phyloP scores from a whole-genome alignment of 2,888 invertebrate species.

The Drosophila kokeensis region DNA sequence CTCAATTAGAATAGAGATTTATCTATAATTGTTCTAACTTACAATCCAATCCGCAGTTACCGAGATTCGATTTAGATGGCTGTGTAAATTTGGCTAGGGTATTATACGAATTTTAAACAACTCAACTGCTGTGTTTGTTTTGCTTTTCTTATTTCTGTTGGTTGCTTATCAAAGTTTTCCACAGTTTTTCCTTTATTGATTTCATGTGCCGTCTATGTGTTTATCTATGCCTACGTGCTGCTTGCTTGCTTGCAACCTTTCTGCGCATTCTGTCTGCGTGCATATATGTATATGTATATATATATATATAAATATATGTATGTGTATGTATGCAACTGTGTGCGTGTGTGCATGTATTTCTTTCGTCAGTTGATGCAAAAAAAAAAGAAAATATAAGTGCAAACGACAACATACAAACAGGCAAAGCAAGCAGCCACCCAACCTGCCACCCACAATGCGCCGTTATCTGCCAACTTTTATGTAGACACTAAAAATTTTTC shows the following conservation, averaged over 20 bases:
- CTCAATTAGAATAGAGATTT: not conserved
- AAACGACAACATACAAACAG: slow-evolving; percentile 63
- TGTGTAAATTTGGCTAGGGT: not conserved
- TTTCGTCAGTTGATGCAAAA: slow-evolving; percentile 50
- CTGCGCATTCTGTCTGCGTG: slow-evolving; percentile 33
- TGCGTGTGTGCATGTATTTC: slow-evolving; percentile 24
- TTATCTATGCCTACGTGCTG: slow-evolving; percentile 69
- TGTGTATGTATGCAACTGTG: not conserved
- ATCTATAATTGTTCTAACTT: not conserved
- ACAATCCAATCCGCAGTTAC: not conserved
- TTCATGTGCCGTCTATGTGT: slow-evolving; percentile 48
- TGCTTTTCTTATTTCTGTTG: not conserved
- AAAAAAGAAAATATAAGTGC: slow-evolving; percentile 50
- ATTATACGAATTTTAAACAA: slow-evolving; percentile 14
- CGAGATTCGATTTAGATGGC: not conserved
- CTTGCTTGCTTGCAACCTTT: slow-evolving; percentile 28
- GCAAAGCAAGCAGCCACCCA: slow-evolving; percentile 60
- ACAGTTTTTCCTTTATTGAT: slow-evolving; percentile 41
- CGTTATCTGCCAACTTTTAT: slow-evolving; percentile 73
- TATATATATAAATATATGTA: not conserved
- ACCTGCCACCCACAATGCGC: slow-evolving; percentile 19
- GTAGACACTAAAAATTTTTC: slow-evolving; percentile 79
- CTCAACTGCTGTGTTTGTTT: slow-evolving; percentile 5
- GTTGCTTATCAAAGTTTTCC: slow-evolving; percentile 37
- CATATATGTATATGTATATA: not conserved